These are phyloP conservation scores for Sclerurus mexicanus DNA, from an alignment of 2,113 vertebrate genomes.

Conservation along the genomic window DNA sequence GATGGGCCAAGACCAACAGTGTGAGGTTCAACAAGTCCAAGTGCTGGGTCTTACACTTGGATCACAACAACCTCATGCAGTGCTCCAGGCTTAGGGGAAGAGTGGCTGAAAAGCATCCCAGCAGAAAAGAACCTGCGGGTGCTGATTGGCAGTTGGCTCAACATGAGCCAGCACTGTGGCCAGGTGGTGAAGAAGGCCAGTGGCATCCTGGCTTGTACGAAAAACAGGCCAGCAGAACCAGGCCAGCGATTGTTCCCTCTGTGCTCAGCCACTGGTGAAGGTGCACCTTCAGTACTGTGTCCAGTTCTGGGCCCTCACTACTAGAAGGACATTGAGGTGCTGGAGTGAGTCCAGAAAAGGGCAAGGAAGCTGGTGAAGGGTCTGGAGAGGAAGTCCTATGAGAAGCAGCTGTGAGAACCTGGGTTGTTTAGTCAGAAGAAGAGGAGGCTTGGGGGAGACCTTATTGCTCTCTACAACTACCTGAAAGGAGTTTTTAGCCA, in stretches of 20 bases:
- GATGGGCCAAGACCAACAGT: background rate
- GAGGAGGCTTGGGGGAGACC: background rate
- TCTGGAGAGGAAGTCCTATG: background rate
- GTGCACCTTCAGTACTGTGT: background rate
- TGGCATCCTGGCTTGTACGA: background rate
- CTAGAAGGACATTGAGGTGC: background rate
- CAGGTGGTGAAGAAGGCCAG: background rate
- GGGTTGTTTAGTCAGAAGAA: background rate
- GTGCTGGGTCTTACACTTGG: background rate
- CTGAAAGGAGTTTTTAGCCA: background rate
- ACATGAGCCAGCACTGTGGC: accelerated
- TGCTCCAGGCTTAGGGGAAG: background rate
- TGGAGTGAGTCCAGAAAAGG: background rate
- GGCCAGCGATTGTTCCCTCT: background rate
- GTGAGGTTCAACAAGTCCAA: background rate
- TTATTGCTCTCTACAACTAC: background rate
- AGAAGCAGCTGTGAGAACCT: background rate
- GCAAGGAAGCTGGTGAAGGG: accelerated
- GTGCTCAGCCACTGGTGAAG: background rate
- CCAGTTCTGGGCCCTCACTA: background rate
- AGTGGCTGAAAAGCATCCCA: background rate
- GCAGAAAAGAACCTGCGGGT: accelerated
- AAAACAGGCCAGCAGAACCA: background rate
- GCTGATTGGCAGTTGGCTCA: background rate
- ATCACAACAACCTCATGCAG: background rate